Percentiles rank a stretch among this genome's conserved stretches.
phyloP scores from a whole-genome alignment of 2,888 invertebrate species.

The Meta bourneti region DNA sequence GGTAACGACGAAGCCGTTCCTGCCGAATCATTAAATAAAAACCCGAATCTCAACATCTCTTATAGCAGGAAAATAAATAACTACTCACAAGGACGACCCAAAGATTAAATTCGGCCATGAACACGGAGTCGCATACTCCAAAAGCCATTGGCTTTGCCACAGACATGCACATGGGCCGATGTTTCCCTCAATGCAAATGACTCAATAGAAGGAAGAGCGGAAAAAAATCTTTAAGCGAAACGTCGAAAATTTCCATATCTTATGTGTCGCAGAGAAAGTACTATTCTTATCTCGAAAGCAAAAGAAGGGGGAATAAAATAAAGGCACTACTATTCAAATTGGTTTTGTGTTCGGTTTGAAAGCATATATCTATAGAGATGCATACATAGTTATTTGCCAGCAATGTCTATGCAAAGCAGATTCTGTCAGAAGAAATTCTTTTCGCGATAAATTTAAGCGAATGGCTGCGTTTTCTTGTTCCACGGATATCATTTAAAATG shows the following conservation, averaged over 20 bases:
- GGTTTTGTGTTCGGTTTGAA: slow-evolving; percentile 51
- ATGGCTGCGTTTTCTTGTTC: slow-evolving; percentile 54
- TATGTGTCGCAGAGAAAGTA: slow-evolving; percentile 43
- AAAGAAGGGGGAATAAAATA: slow-evolving; percentile 33
- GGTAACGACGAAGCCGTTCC: neutral
- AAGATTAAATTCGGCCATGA: slow-evolving; percentile 32
- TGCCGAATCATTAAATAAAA: neutral
- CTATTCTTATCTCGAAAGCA: slow-evolving; percentile 30
- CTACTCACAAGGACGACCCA: neutral
- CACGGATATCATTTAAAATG: slow-evolving; percentile 49
- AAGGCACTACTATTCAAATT: slow-evolving; percentile 54
- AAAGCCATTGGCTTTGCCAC: slow-evolving; percentile 39
- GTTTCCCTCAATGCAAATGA: slow-evolving; percentile 38
- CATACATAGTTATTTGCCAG: slow-evolving; percentile 36
- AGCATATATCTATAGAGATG: slow-evolving; percentile 8
- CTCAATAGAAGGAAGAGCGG: neutral
- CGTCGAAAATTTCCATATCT: slow-evolving; percentile 47
- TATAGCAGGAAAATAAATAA: neutral
- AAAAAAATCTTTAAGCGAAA: slow-evolving; percentile 18
- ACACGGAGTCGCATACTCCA: slow-evolving; percentile 3
- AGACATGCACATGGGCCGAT: slow-evolving; percentile 32
- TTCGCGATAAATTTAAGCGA: slow-evolving; percentile 46
- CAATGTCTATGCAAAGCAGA: slow-evolving; percentile 68
- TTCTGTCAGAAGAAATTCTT: slow-evolving; percentile 51
- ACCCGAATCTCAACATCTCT: neutral